Base-by-base conservation (phyloP, 2,888 invertebrate species). In the Siphonodentalium dalli region DNA sequence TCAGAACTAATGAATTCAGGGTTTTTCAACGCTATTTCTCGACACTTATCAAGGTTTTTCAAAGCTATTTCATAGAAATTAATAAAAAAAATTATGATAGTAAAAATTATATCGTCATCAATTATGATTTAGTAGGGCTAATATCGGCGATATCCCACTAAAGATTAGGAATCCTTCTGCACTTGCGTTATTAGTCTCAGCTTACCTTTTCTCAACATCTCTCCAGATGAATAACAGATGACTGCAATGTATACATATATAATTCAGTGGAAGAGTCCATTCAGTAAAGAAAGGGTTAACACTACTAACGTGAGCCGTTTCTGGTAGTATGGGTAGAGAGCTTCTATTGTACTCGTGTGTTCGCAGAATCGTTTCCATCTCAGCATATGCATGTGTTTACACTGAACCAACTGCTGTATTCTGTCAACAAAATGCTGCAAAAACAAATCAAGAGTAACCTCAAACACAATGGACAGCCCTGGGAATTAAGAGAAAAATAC, bases 321-420 rank as follows among this genome's bases (percentile, higher is more conserved):
- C 49, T 71, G 72, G 58, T 80, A 81, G 3, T 67, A 50, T 6
- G 76, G 72, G 54, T 77, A 77, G 11, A 80, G 57, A 3, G 70
- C 48, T 47, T 81, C 81, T 13, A 81, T 75, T 7, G 74, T 61
- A 34, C 68, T 71, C 11, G 78, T 77, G 59, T 78, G 72, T 37
- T 74, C 74, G 66, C 77, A 77, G 61, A 80, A 81, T 26, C 82
- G 64, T 51, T 75, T 77, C 81, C 81, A 82, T 39, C 82, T 62
- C 41, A 82, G 52, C 69, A 80, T 68, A 56, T 80, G 78, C 41
- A 74, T 61, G 56, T 80, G 78, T 63, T 78, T 80, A 53, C 71
- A 70, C 35, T 78, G 77, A 2, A 79, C 68, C 42, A 79, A 52
- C 49, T 77, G 75, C 18, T 77, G 74, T 7, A 79, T 78, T 26